These are phyloP conservation scores for Tribolium castaneum DNA, from an alignment of 1,140 invertebrate species.

Conservation along the genomic window DNA sequence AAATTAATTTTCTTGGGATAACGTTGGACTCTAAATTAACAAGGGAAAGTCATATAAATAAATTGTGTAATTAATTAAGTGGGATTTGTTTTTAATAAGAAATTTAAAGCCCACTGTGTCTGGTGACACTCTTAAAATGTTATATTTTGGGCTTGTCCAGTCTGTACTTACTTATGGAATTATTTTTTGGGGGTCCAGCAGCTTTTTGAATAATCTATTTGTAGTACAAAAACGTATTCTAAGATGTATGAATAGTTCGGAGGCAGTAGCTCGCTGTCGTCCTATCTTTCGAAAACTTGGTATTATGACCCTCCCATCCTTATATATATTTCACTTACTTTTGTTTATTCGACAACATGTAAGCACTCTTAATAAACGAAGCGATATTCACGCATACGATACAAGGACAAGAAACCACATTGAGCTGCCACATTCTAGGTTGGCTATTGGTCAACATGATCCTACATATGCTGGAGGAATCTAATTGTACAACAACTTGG, in stretches of 20 bases:
- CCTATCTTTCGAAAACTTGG: no score
- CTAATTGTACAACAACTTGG: no score
- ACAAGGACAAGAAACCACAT: neutral
- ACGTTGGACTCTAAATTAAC: neutral
- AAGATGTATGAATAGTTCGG: no score
- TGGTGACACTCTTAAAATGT: neutral
- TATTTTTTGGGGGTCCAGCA: neutral
- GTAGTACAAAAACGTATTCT: neutral
- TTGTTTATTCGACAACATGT: neutral
- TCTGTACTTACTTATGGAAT: neutral
- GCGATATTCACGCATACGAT: neutral
- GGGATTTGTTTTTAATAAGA: neutral
- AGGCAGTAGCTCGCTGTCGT: no score
- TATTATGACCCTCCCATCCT: neutral
- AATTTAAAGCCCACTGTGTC: neutral
- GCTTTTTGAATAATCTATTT: neutral
- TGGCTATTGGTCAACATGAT: neutral
- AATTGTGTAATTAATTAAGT: neutral
- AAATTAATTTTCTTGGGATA: neutral
- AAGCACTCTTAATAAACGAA: neutral
- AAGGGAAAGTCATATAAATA: neutral
- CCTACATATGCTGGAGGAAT: no score
- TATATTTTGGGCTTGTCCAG: neutral
- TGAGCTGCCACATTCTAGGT: neutral
- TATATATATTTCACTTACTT: neutral